A percentile compares a stretch with the other conserved stretches of the same genome.
Conservation (phyloP, 2,888 invertebrate species). For the Trisateles emortualis region DNA sequence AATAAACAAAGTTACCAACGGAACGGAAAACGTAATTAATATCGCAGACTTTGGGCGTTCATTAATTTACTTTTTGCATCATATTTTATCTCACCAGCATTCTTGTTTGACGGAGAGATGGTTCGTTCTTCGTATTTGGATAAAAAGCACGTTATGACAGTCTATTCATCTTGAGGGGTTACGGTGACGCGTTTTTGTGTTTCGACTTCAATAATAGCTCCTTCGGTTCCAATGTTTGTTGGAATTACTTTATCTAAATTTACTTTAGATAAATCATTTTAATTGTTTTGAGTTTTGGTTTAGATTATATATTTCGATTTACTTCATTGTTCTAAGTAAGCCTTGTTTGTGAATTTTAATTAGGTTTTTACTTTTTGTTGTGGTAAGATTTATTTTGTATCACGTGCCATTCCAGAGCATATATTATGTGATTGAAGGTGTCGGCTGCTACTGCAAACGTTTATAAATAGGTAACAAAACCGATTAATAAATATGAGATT, state of each 20-base stretch:
- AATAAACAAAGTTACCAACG: constrained; percentile 36
- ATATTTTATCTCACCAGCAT: constrained; percentile 46
- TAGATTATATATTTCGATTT: no score
- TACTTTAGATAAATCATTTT: not conserved
- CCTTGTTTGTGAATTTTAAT: no score
- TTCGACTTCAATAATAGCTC: constrained; percentile 5
- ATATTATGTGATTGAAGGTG: no score
- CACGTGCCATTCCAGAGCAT: no score
- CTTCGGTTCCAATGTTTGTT: not conserved
- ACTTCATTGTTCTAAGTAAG: no score
- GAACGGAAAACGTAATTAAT: constrained; percentile 44
- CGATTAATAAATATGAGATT: no score
- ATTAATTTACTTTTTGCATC: constrained; percentile 51
- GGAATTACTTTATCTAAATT: not conserved
- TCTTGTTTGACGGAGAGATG: constrained; percentile 38
- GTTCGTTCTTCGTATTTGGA: constrained; percentile 18
- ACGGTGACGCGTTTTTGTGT: constrained; percentile 33
- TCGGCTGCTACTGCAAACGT: no score
- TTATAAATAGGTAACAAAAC: no score
- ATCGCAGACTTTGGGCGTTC: constrained; percentile 41
- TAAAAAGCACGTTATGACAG: constrained; percentile 34
- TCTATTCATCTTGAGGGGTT: constrained; percentile 40
- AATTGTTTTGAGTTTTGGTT: not conserved
- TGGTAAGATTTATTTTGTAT: no score
- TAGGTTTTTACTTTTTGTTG: no score